Conservation (phyloP, 2,888 invertebrate genomes). For the Deilephila porcellus region DNA sequence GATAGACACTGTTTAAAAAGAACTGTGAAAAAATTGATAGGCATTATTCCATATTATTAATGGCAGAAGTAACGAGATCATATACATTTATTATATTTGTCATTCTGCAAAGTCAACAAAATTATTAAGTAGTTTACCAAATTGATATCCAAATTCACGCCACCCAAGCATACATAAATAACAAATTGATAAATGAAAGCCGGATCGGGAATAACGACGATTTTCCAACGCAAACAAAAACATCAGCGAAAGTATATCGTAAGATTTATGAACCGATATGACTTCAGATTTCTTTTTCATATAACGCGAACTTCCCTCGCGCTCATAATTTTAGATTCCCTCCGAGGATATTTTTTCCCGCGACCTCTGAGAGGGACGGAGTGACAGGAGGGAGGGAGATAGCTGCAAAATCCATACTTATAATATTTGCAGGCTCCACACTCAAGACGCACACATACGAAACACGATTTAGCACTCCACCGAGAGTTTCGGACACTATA, state of each 20-base stretch:
- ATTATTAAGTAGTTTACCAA: not conserved
- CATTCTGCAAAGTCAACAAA: not conserved
- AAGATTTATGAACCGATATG: conserved; percentile 75
- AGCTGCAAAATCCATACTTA: conserved; percentile 83
- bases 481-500: conserved; percentile 74
- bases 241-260: conserved; percentile 62
- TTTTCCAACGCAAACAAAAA: conserved; percentile 63
- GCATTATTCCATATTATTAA: too few species aligned
- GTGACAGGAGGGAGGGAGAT: conserved; percentile 60
- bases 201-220: conserved; percentile 50
- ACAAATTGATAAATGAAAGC: conserved; percentile 43
- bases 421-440: conserved; percentile 83
- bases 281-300: conserved; percentile 76
- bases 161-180: conserved; percentile 29
- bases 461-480: conserved; percentile 77
- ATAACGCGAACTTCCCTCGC: conserved; percentile 58
- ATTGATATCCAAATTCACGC: conserved; percentile 31
- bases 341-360: conserved; percentile 76
- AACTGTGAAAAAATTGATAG: too few species aligned
- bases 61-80: too few species aligned
- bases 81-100: not conserved
- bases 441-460: conserved; percentile 71
- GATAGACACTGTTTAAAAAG: too few species aligned
- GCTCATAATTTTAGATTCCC: conserved; percentile 80
- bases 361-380: conserved; percentile 62